These are phyloP conservation scores for Calliopsis andreniformis DNA, from an alignment of 1,140 invertebrate species.

Conservation along the genomic window DNA sequence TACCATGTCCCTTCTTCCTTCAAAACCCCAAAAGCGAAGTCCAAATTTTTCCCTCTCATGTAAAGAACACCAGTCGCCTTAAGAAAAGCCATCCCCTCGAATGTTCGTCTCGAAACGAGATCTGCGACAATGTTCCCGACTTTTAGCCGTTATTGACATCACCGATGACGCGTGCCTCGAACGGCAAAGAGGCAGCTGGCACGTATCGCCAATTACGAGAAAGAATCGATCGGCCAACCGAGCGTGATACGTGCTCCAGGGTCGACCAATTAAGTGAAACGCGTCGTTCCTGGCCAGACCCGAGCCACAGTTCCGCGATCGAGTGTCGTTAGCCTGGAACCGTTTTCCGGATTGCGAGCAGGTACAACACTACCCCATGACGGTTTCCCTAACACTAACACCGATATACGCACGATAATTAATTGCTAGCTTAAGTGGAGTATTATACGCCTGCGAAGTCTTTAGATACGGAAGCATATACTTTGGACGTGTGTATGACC, in stretches of 20 bases:
- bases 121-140: slow-evolving; percentile 27
- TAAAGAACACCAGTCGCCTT: not conserved
- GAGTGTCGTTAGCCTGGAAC: slow-evolving; percentile 18
- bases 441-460: slow-evolving; percentile 74
- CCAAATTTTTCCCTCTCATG: too few relatives aligned
- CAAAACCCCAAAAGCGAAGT: not conserved
- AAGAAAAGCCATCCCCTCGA: not conserved
- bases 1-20: too few relatives aligned
- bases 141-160: slow-evolving; percentile 43
- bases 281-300: slow-evolving; percentile 13
- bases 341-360: slow-evolving; percentile 54
- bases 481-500: slow-evolving; percentile 60
- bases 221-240: slow-evolving; percentile 33
- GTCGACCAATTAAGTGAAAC: slow-evolving; percentile 23
- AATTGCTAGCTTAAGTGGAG: slow-evolving; percentile 73
- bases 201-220: slow-evolving; percentile 39
- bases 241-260: slow-evolving; percentile 5
- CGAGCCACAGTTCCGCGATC: slow-evolving; percentile 14
- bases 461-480: slow-evolving; percentile 77
- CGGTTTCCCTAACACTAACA: slow-evolving; percentile 69
- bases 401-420: slow-evolving; percentile 69
- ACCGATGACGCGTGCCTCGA: not conserved
- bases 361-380: slow-evolving; percentile 51
- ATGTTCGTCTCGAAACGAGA: slow-evolving; percentile 1
- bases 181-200: not conserved